Conservation (phyloP, 2,797 vertebrate genomes). For the Syngnathus rostellatus region DNA sequence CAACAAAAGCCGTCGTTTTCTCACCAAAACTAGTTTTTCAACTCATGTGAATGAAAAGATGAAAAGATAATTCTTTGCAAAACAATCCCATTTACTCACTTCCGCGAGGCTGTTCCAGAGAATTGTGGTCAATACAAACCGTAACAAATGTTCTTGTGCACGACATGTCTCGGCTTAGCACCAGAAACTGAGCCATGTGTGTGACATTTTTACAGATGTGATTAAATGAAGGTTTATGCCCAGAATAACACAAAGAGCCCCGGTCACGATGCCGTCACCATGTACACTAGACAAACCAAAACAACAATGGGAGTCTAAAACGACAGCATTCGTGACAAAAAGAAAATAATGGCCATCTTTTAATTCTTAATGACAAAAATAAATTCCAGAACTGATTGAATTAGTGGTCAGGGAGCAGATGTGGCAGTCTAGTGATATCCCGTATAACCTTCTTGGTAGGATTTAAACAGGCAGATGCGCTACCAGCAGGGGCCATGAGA, state of each 20-base stretch:
- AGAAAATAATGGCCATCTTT: conserved; percentile 16
- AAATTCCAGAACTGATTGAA: conserved; percentile 46
- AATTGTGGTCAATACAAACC: conserved; percentile 35
- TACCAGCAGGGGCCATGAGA: conserved; percentile 59
- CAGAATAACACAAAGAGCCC: conserved; percentile 51
- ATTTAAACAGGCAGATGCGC: conserved; percentile 67
- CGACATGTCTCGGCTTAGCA: conserved; percentile 26
- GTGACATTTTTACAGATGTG: conserved; percentile 45
- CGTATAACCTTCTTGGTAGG: conserved; percentile 22
- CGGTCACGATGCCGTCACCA: conserved; percentile 36
- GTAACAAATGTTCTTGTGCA: conserved; percentile 29
- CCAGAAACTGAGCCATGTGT: conserved; percentile 58
- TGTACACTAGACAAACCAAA: conserved; percentile 23
- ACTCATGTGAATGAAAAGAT: conserved; percentile 35
- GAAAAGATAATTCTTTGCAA: conserved; percentile 40
- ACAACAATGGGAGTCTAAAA: conserved; percentile 1
- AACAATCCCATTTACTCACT: conserved; percentile 48
- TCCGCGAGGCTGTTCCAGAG: conserved; percentile 21
- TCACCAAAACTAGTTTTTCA: conserved; percentile 45
- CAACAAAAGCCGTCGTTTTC: conserved; percentile 33
- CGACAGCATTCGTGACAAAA: conserved; percentile 9
- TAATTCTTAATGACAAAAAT: conserved; percentile 38
- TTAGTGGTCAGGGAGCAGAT: conserved; percentile 48
- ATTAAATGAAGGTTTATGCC: conserved; percentile 57
- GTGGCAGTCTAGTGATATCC: conserved; percentile 42